Percentiles rank a stretch among this genome's conserved stretches.
Evolutionary conservation across 2,113 vertebrate genomes (phyloP).

Genomic region (Agapornis roseicollis): DNA sequence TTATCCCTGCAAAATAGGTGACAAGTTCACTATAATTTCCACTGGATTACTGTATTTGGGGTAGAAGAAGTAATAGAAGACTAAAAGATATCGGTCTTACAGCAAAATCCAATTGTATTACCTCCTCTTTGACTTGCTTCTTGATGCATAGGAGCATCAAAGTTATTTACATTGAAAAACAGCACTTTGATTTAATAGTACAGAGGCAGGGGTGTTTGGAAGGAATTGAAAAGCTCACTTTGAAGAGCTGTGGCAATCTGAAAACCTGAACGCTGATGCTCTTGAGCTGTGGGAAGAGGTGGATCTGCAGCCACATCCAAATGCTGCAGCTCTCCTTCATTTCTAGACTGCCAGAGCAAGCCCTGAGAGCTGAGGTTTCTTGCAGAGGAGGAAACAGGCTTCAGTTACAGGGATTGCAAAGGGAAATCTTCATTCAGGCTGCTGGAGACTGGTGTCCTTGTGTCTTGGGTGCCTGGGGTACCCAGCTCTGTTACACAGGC

Average conservation of each 20-base stretch:
- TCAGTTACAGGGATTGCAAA: background rate
- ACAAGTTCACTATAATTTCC: constrained; percentile 13
- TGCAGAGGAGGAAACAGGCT: background rate
- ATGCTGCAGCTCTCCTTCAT: background rate
- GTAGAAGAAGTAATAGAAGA: background rate
- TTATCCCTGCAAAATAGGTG: background rate
- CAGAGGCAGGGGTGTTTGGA: background rate
- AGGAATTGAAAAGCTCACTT: background rate
- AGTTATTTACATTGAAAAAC: background rate
- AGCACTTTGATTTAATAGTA: background rate
- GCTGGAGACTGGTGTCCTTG: background rate
- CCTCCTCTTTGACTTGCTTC: background rate
- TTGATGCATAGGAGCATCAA: background rate
- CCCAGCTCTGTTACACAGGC: background rate
- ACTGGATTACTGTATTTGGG: background rate
- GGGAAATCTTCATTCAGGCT: background rate
- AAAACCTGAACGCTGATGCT: background rate
- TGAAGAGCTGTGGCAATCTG: background rate
- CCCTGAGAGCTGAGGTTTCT: background rate
- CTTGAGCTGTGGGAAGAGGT: background rate
- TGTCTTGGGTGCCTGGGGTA: background rate
- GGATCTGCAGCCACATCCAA: background rate
- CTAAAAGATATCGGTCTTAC: background rate
- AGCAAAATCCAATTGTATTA: background rate
- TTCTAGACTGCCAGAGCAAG: background rate